These are phyloP conservation scores for Epiblema foenella DNA, from an alignment of 2,888 invertebrate species.

Conservation along the genomic window DNA sequence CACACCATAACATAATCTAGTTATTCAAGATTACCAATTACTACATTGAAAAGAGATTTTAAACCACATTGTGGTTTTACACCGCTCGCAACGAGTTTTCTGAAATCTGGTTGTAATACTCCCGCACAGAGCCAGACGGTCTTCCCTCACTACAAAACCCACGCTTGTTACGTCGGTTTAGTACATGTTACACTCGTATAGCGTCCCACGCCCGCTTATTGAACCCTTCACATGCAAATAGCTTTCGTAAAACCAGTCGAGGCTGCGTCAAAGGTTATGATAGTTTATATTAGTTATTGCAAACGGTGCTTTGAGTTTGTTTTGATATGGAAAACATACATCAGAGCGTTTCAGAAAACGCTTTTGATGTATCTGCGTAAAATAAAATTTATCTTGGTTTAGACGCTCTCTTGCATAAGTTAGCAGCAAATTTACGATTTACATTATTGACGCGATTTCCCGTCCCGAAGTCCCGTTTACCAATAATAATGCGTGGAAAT, in stretches of 20 bases:
- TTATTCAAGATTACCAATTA: slow-evolving; percentile 6
- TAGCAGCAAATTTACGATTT: no score
- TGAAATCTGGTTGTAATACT: slow-evolving; percentile 10
- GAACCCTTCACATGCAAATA: slow-evolving; percentile 37
- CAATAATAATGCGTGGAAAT: no score
- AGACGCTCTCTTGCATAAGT: no score
- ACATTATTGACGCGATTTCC: no score
- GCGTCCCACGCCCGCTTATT: slow-evolving; percentile 27
- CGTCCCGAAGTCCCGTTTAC: no score
- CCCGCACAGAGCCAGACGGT: neutral
- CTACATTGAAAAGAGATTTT: slow-evolving; percentile 6
- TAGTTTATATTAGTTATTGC: slow-evolving; percentile 5
- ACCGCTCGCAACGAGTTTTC: neutral
- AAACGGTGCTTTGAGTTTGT: neutral
- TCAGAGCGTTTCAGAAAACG: neutral
- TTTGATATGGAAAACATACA: neutral
- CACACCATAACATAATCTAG: neutral
- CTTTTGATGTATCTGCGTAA: neutral
- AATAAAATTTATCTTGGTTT: neutral
- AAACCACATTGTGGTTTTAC: slow-evolving; percentile 18
- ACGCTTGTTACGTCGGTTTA: neutral
- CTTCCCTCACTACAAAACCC: neutral
- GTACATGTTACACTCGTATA: neutral
- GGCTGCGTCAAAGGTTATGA: slow-evolving; percentile 6
- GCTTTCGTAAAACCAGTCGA: slow-evolving; percentile 19